Evolutionary conservation across 2,888 invertebrate genomes (phyloP), one percentile per base, ranked within the genome.

Genomic region (Sinotaia quadrata): DNA sequence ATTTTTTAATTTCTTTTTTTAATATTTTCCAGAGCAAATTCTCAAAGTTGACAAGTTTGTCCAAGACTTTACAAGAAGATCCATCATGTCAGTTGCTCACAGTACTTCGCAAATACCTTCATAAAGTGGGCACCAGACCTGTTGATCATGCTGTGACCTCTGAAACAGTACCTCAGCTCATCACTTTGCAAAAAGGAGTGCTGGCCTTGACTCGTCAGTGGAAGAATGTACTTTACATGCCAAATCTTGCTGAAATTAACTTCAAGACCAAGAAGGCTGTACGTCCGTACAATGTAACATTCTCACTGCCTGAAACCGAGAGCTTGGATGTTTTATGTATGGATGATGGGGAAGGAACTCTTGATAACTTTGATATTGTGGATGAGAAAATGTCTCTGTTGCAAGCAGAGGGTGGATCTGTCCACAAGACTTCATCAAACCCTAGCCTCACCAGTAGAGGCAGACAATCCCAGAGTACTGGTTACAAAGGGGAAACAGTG

Each of bases 181-280:
- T 95, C 73, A 96, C 95, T 0, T 90, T 97, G 44, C 91, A 96
- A 87, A 96, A 96, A 63, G 97, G 97, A 34, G 94, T 98, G n/a
- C 94, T 98, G 85, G 97, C 97, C 33, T 90, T 98, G 66, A 96
- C 96, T 83, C 92, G 97, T 0, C 97, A 98, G 87, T 98, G 97
- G 98, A 97, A 97, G 89, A 97, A 96, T 88, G 94, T 95, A 3
- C 90, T 98, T 27, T 97, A 97, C 87, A 97, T 97, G 77, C 97
- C 98, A 0, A 90, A 96, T 74, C 90, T 97, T 49, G 91, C 96
- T 66, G 95, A 95, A 82, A 95, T 95, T 86, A 95, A 94, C 87
- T 94, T 95, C 85, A 89, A 89, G 75, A 82, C 87, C 24, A 83
- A 84, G 73, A 94, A 94, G 85, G 47, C 56, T 1, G 78, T 84